Evolutionary conservation across 2,113 vertebrate species (phyloP), one percentile per base, ranked within the genome.

Genomic region (Anarhynchus alexandrinus): DNA sequence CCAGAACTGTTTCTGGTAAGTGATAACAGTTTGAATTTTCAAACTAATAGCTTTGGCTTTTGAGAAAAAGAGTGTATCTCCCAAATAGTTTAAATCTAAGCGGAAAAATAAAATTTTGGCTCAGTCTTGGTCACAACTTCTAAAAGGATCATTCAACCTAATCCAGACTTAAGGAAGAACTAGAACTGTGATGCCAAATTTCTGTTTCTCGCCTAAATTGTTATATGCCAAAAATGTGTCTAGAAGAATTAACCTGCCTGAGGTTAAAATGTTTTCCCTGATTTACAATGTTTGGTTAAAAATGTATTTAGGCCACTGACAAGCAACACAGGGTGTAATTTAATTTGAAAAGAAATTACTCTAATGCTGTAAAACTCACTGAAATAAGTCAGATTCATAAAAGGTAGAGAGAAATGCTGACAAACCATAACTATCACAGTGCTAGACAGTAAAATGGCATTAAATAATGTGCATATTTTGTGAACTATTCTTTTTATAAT

Each of bases 271-370:
- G 17, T 90, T 96, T 96, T 83, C 64, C 59, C 49, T 95, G 88
- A 88, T 97, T 93, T 93, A 87, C 62, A 85, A 8, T 82, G 32
- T 91, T 97, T 94, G 57, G 74, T 93, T 90, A 76, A 95, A 94
- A 80, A 89, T 67, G 65, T 76, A 77, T 91, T 95, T 94, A 96
- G 85, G 86, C 34, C 18, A 23, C 90, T 90, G 87, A 91, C 85
- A 93, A 93, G 89, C 23, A 67, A 93, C 94, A 26, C 32, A 96
- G 30, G n/a, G 18, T 93, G 38, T 65, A 86, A 96, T 94, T 94
- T 90, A 86, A 81, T 87, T 81, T 92, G 72, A 89, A 84, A 86
- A 91, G 49, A 89, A 91, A 83, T 85, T 92, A 45, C 40, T 59
- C 8, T 78, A 52, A 49, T 72, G 58, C 58, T 89, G 54, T 52